These are phyloP conservation scores for Caenorhabditis sp. DNA, from an alignment of 2,888 invertebrate species.

Conservation along the genomic window DNA sequence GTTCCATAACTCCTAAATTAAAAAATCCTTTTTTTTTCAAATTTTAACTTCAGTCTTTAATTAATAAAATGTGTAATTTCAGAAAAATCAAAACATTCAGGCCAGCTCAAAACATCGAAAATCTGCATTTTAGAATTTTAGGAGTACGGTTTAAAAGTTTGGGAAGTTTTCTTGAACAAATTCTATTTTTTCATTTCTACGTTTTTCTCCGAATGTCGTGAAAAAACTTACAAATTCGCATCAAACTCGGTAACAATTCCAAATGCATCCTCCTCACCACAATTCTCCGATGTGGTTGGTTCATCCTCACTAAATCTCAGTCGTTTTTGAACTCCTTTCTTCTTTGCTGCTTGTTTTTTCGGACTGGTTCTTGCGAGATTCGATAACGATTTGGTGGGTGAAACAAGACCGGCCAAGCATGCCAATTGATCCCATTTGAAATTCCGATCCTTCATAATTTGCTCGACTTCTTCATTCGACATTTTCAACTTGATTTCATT, in stretches of 20 bases:
- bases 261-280: background rate
- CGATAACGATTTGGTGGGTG: background rate
- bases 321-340: background rate
- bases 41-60: too few relatives aligned
- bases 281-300: background rate
- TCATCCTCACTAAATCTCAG: background rate
- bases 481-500: background rate
- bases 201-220: background rate
- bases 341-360: background rate
- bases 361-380: background rate
- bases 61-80: too few relatives aligned
- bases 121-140: too few relatives aligned
- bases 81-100: too few relatives aligned
- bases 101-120: too few relatives aligned
- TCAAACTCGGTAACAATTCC: background rate
- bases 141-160: too few relatives aligned
- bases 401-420: background rate
- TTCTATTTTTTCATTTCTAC: too few relatives aligned
- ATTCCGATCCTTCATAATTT: conserved; percentile 1
- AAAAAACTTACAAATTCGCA: conserved; percentile 7
- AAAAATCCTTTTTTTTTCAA: too few relatives aligned
- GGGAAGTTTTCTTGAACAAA: too few relatives aligned
- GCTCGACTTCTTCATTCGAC: background rate
- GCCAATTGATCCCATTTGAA: background rate
- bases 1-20: too few relatives aligned